Conservation (phyloP, 2,888 invertebrate genomes). For the Diplolepis rosae region DNA sequence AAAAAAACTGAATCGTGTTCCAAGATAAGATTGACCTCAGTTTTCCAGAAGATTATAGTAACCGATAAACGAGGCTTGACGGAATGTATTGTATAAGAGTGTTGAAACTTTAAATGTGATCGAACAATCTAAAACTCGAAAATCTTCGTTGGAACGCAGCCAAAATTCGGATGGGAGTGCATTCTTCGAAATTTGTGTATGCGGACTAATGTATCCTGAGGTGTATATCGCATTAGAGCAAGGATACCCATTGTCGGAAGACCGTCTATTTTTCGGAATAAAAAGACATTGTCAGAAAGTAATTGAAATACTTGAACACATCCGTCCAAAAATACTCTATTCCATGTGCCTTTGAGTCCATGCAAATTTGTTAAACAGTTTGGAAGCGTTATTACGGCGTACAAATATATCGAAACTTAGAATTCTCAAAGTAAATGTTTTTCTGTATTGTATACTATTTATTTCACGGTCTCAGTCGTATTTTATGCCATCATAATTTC, state of each 20-base stretch:
- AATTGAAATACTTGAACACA: too few relatives aligned
- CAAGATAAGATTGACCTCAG: neutral
- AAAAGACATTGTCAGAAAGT: too few relatives aligned
- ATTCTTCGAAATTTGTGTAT: constrained; percentile 63
- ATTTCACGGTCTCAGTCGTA: too few relatives aligned
- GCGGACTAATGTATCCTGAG: constrained; percentile 53
- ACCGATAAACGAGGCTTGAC: neutral
- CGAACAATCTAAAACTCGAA: constrained; percentile 55
- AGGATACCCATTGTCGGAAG: constrained; percentile 59
- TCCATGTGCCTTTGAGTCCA: too few relatives aligned
- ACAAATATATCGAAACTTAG: too few relatives aligned
- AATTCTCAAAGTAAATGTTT: too few relatives aligned
- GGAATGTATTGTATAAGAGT: constrained; percentile 39
- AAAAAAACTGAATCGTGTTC: constrained; percentile 1
- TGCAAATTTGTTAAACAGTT: too few relatives aligned
- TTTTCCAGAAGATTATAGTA: constrained; percentile 6
- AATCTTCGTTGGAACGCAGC: constrained; percentile 59
- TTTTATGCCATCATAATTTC: too few relatives aligned
- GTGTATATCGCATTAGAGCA: constrained; percentile 53
- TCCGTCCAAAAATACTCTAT: too few relatives aligned
- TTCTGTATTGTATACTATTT: too few relatives aligned
- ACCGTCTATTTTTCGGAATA: constrained; percentile 58
- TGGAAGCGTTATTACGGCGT: too few relatives aligned
- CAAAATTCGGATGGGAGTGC: constrained; percentile 64
- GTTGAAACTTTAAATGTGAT: constrained; percentile 46